A percentile compares a stretch with the other conserved stretches of the same genome.
These are phyloP conservation scores for Leptoteleia sp. DNA, from an alignment of 1,140 invertebrate species.

Conservation along the genomic window DNA sequence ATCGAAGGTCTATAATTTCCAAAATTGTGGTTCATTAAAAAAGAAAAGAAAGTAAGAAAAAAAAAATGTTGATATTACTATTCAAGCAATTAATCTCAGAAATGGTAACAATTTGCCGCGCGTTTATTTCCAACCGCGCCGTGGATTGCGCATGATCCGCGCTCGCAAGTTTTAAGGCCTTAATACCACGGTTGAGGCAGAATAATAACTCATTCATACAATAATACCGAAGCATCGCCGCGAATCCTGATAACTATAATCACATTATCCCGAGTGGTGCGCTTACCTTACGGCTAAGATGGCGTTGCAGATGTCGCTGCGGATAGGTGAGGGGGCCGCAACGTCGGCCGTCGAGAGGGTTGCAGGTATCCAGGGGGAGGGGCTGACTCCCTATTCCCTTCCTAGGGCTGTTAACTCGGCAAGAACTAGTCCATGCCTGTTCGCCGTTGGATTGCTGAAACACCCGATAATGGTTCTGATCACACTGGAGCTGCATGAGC, in stretches of 20 bases:
- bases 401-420: constrained; percentile 67
- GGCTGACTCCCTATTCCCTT: constrained; percentile 74
- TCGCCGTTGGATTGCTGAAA: constrained; percentile 75
- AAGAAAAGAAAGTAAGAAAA: too few relatives aligned
- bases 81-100: too few relatives aligned
- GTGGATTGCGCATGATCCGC: too few relatives aligned
- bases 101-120: too few relatives aligned
- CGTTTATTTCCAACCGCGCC: too few relatives aligned
- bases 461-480: constrained; percentile 72
- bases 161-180: too few relatives aligned
- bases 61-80: too few relatives aligned
- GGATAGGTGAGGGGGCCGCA: constrained; percentile 34
- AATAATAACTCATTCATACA: constrained; percentile 42
- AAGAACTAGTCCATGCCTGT: constrained; percentile 78
- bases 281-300: constrained; percentile 80
- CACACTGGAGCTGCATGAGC: constrained; percentile 64
- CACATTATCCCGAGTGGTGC: constrained; percentile 7
- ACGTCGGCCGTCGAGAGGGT: constrained; percentile 44
- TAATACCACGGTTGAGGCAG: constrained; percentile 2
- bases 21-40: too few relatives aligned
- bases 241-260: constrained; percentile 32
- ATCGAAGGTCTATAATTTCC: too few relatives aligned
- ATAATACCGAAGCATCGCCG: constrained; percentile 12
- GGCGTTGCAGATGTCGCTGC: constrained; percentile 75
- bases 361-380: constrained; percentile 63